Conservation (phyloP, 2,797 vertebrate genomes). For the Bradypodion ventrale region DNA sequence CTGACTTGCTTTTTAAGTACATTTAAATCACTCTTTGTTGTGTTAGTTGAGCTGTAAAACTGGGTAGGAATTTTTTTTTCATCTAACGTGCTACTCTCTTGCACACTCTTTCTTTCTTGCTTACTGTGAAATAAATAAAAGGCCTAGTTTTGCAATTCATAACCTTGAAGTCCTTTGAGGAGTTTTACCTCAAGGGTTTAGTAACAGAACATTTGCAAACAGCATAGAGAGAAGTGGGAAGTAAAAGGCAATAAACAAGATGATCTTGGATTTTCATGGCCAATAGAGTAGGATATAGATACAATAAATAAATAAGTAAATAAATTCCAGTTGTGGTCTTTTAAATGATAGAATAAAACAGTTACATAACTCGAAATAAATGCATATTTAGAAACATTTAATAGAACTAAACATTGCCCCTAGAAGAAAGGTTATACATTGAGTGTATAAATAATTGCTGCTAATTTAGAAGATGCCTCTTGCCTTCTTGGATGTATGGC, state of each 20-base stretch:
- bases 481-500: too few relatives aligned
- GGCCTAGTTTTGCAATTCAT: conserved; percentile 72
- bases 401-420: conserved; percentile 23
- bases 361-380: conserved; percentile 50
- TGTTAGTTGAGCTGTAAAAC: conserved; percentile 51
- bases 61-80: conserved; percentile 52
- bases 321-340: neutral
- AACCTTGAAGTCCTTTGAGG: conserved; percentile 74
- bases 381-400: neutral
- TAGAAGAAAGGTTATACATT: conserved; percentile 39
- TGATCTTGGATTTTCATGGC: conserved; percentile 45
- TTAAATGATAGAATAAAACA: conserved; percentile 20
- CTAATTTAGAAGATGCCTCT: too few relatives aligned
- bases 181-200: conserved; percentile 73
- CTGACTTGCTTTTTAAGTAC: conserved; percentile 56
- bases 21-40: conserved; percentile 62
- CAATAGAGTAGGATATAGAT: too few relatives aligned
- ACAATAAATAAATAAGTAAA: too few relatives aligned
- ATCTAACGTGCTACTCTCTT: conserved; percentile 58
- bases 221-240: conserved; percentile 46
- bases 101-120: conserved; percentile 32
- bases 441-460: conserved; percentile 2
- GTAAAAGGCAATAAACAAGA: conserved; percentile 53
- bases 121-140: conserved; percentile 74
- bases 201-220: conserved; percentile 68